Evolutionary conservation across 2,888 invertebrate species (phyloP), one percentile per base, ranked within the genome.

Genomic region (Spatulosminthurus flaviceps): DNA sequence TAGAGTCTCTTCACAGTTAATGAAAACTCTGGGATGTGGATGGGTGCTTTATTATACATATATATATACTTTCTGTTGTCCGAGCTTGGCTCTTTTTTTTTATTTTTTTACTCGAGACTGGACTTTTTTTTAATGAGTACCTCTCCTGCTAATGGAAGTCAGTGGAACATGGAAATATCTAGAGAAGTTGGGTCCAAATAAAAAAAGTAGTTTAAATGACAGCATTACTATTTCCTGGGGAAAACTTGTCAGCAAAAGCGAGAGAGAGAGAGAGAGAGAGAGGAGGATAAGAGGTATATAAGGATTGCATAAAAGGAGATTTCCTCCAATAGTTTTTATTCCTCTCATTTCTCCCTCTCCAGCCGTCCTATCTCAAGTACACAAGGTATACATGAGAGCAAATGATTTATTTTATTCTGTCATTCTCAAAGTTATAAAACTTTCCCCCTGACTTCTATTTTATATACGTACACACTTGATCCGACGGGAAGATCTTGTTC

Each of bases 391-490:
- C 16, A 34, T n/a, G 34, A 9, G 51, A 51, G 16, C 51, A 51
- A 51, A 51, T 51, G 51, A 51, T 51, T 51, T 51, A 51, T 51
- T 51, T 51, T 51, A 51, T 51, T 51, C 51, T 16, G 51, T 51
- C 51, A 51, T 51, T 16, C 51, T 51, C 51, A n/a, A 51, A 51
- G 51, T 51, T 51, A 51, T 51, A 51, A 51, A 51, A 51, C 51
- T 51, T 51, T 51, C 51, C 51, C 51, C 51, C 51, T 51, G 19
- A 51, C 51, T 51, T 51, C 9, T 51, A n/a, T n/a, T n/a, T n/a
- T n/a, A n/a, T n/a, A n/a, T n/a, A n/a, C n/a, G n/a, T n/a, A n/a
- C n/a, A 51, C 51, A 51, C 51, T 51, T 51, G 51, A 51, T 51
- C 51, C 51, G n/a, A 51, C 51, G 4, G 51, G 51, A 51, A 51